phyloP scores from a whole-genome alignment of 2,888 invertebrate species.

The Harpagoxenus sublaevis region DNA sequence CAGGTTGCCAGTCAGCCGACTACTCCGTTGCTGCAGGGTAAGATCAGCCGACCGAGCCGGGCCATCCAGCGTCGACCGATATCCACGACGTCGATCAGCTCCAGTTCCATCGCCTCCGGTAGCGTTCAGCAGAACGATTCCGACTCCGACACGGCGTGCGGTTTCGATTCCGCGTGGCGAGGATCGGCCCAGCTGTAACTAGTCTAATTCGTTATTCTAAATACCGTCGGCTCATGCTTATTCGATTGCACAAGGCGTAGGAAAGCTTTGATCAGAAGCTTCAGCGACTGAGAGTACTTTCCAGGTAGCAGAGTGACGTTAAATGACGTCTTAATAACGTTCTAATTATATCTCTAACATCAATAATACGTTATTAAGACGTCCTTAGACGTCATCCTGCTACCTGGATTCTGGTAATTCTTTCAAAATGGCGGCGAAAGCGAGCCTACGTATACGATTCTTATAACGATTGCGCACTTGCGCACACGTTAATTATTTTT shows the following conservation, averaged over 20 bases:
- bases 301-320: too few relatives aligned
- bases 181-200: conserved; percentile 82
- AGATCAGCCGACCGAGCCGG: conserved; percentile 67
- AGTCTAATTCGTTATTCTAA: not conserved
- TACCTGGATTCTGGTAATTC: not conserved
- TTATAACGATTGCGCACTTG: not conserved
- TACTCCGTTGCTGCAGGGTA: conserved; percentile 81
- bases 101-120: conserved; percentile 83
- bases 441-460: not conserved
- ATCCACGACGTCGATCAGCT: conserved; percentile 81
- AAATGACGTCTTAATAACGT: too few relatives aligned
- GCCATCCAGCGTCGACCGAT: conserved; percentile 79
- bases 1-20: conserved; percentile 79
- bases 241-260: not conserved
- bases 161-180: conserved; percentile 93
- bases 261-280: not conserved
- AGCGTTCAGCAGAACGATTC: conserved; percentile 88
- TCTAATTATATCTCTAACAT: too few relatives aligned
- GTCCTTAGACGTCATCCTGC: too few relatives aligned
- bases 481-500: not conserved
- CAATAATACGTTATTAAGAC: too few relatives aligned
- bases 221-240: not conserved
- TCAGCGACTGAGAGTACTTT: not conserved
- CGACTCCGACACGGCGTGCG: conserved; percentile 95
- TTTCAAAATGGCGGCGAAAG: not conserved